Percentiles rank a stretch among this genome's conserved stretches.
Evolutionary conservation across 2,797 vertebrate genomes (phyloP).

Genomic region (Gymnodraco acuticeps): DNA sequence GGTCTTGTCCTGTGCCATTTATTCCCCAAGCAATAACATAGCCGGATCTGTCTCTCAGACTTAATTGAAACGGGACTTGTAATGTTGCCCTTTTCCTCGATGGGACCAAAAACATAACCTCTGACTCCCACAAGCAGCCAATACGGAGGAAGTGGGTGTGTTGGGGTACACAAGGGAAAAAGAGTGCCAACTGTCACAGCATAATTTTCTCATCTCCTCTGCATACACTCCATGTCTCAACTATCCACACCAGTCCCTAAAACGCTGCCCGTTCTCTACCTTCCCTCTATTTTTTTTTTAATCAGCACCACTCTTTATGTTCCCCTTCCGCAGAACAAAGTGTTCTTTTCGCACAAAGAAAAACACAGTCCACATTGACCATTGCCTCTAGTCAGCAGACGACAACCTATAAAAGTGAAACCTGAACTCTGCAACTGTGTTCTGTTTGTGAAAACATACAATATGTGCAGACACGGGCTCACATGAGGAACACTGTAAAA

Average conservation of each 20-base stretch:
- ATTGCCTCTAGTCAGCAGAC: slow-evolving; percentile 61
- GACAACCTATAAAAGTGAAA: slow-evolving; percentile 68
- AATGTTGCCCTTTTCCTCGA: slow-evolving; percentile 82
- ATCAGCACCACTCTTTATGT: slow-evolving; percentile 61
- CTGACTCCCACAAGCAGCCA: slow-evolving; percentile 84
- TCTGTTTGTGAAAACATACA: slow-evolving; percentile 28
- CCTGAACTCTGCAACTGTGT: slow-evolving; percentile 55
- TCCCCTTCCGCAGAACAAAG: slow-evolving; percentile 70
- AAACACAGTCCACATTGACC: slow-evolving; percentile 64
- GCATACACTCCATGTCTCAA: slow-evolving; percentile 37
- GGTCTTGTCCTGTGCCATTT: slow-evolving; percentile 81
- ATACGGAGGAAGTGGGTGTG: slow-evolving; percentile 68
- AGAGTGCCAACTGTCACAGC: slow-evolving; percentile 76
- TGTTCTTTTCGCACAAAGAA: slow-evolving; percentile 69
- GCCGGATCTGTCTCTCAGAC: slow-evolving; percentile 82
- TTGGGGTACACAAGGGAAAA: slow-evolving; percentile 66
- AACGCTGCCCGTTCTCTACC: slow-evolving; percentile 44
- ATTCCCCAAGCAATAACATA: slow-evolving; percentile 85
- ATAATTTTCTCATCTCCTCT: slow-evolving; percentile 74
- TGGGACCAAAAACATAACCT: slow-evolving; percentile 86
- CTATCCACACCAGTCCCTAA: slow-evolving; percentile 32
- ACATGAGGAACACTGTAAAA: not conserved
- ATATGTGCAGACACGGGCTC: slow-evolving; percentile 13
- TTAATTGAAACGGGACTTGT: slow-evolving; percentile 89
- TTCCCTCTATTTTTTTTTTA: slow-evolving; percentile 31